Evolutionary conservation across 2,888 invertebrate genomes (phyloP).

Genomic region (Seira ritae): DNA sequence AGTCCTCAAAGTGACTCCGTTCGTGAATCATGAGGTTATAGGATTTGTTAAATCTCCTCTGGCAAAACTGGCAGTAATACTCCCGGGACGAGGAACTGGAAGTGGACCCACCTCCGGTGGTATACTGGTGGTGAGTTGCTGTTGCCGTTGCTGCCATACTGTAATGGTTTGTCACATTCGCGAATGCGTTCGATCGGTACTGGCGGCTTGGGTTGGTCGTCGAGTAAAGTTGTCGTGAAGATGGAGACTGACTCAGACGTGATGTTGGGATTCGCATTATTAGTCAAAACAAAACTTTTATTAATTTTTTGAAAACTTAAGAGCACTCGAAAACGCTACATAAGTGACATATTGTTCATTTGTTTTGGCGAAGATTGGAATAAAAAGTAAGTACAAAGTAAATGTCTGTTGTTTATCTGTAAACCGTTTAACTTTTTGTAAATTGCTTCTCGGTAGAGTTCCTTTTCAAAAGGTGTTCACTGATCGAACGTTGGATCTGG

Average conservation of each 20-base stretch:
- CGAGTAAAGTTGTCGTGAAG: slow-evolving; percentile 21
- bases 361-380: neutral
- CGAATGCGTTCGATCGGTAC: slow-evolving; percentile 33
- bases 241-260: neutral
- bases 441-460: neutral
- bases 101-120: slow-evolving; percentile 24
- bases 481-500: slow-evolving; percentile 20
- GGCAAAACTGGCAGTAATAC: slow-evolving; percentile 92
- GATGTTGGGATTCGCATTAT: slow-evolving; percentile 33
- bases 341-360: neutral
- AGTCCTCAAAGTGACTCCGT: slow-evolving; percentile 97
- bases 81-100: slow-evolving; percentile 43
- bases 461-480: slow-evolving; percentile 21
- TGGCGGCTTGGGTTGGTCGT: slow-evolving; percentile 20
- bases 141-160: slow-evolving; percentile 47
- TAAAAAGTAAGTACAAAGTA: too few relatives aligned
- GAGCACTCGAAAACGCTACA: neutral
- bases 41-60: slow-evolving; percentile 97
- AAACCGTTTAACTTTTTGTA: neutral
- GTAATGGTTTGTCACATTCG: slow-evolving; percentile 46
- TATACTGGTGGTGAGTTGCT: slow-evolving; percentile 44
- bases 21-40: slow-evolving; percentile 99
- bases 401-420: too few relatives aligned
- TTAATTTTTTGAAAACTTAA: neutral
- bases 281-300: neutral